Evolutionary conservation across 2,888 invertebrate genomes (phyloP).

Genomic region (Mesorhabditis spiculigera): DNA sequence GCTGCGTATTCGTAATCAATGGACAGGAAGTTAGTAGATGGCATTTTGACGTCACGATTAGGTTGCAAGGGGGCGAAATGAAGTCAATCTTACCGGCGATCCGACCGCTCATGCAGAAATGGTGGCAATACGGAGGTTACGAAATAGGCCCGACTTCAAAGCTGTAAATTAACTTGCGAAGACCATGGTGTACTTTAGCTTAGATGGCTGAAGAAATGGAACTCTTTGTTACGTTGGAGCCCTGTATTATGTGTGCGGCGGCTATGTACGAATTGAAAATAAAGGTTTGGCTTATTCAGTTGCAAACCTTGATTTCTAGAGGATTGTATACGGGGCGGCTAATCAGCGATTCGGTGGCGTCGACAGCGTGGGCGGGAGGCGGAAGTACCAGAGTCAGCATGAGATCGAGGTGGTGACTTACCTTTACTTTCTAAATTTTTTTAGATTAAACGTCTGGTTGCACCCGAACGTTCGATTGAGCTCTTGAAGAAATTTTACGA

Average conservation of each 20-base stretch:
- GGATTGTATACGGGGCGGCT: slow-evolving; percentile 83
- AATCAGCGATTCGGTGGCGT: slow-evolving; percentile 96
- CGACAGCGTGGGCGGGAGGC: slow-evolving; percentile 75
- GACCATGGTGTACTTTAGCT: neutral
- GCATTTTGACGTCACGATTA: slow-evolving; percentile 55
- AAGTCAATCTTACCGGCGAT: slow-evolving; percentile 70
- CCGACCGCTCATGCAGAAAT: slow-evolving; percentile 94
- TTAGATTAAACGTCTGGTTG: slow-evolving; percentile 51
- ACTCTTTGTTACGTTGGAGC: slow-evolving; percentile 82
- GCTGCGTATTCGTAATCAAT: slow-evolving; percentile 76
- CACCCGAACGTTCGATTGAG: slow-evolving; percentile 79
- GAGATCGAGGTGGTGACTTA: slow-evolving; percentile 25
- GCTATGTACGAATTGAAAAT: slow-evolving; percentile 59
- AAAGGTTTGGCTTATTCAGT: neutral
- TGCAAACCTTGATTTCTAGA: slow-evolving; percentile 62
- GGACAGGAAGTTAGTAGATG: slow-evolving; percentile 25
- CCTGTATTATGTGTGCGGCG: slow-evolving; percentile 91
- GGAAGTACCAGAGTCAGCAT: slow-evolving; percentile 32
- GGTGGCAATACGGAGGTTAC: slow-evolving; percentile 78
- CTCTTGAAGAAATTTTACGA: slow-evolving; percentile 90
- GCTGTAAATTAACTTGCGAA: neutral
- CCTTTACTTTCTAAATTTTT: neutral
- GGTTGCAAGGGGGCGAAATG: slow-evolving; percentile 73
- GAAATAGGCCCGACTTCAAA: neutral
- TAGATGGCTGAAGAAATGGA: slow-evolving; percentile 22